Evolutionary conservation across 1,140 invertebrate genomes (phyloP), one percentile per base, ranked within the genome.

Genomic region (Magallana angulata): DNA sequence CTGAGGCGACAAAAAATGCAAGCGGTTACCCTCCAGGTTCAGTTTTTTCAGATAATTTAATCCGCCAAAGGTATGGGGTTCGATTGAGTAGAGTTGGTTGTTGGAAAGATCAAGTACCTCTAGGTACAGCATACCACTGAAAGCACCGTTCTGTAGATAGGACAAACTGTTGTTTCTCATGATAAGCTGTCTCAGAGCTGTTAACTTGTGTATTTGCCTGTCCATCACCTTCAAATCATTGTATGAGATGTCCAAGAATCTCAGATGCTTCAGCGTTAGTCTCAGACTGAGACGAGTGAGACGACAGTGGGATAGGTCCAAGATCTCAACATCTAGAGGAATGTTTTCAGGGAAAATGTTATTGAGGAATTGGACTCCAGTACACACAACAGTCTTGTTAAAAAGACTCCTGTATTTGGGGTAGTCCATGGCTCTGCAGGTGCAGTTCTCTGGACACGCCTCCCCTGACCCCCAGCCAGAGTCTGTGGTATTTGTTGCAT

Each of bases 71-170:
- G 92, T 90, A 87, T 93, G 91, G 57, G 86, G 89, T 80, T 93
- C 92, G 60, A 94, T 92, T 12, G 87, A 89, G 9, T 76, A 84
- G n/a, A 94, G 82, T 36, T 71, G 86, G 76, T 94, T 94, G 14
- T 90, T 82, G 7, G 92, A 92, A 24, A 94, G 84, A 62, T 92
- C 91, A 82, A 94, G 85, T 8, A 82, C 82, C 8, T 88, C 82
- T n/a, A 94, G 87, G 59, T 89, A 84, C 48, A 90, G 88, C 82
- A 94, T 89, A 60, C 92, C 93, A 71, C 90, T 92, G 85, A 94
- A 94, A 62, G 87, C 90, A 14, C 91, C 92, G 85, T 91, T 89
- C 81, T 88, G 86, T 14, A 94, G 80, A 8, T 80, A 18, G 12
- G 82, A 57, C 18, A 94, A 85, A 9, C 56, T 87, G 89, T 94